A percentile compares a stretch with the other conserved stretches of the same genome.
phyloP scores from a whole-genome alignment of 2,888 invertebrate species.

The Torymus aiolomorphi region DNA sequence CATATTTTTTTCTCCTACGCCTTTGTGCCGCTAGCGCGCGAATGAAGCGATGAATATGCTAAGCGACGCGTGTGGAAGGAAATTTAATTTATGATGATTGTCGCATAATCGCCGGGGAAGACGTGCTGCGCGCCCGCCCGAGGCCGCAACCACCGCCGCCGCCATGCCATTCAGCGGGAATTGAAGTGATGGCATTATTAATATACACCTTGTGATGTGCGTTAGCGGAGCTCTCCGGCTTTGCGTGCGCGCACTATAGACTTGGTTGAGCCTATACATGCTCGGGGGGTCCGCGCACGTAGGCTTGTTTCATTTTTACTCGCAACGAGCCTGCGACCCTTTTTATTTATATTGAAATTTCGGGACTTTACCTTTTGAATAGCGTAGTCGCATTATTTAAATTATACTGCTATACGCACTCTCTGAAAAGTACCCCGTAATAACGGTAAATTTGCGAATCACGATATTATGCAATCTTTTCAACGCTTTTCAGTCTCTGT shows the following conservation, averaged over 20 bases:
- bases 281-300: too few relatives aligned
- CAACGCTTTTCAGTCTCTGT: too few relatives aligned
- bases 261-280: too few relatives aligned
- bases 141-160: too few relatives aligned
- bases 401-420: too few relatives aligned
- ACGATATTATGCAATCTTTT: too few relatives aligned
- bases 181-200: slow-evolving; percentile 34
- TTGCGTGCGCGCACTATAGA: too few relatives aligned
- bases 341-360: too few relatives aligned
- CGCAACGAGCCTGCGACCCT: not conserved
- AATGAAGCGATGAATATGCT: slow-evolving; percentile 33
- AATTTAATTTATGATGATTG: slow-evolving; percentile 53
- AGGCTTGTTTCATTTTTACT: not conserved
- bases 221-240: too few relatives aligned
- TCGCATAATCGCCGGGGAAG: slow-evolving; percentile 27
- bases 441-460: too few relatives aligned
- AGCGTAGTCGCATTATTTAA: not conserved
- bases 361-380: too few relatives aligned
- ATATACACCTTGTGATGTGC: not conserved
- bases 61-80: slow-evolving; percentile 41
- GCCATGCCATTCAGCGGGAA: slow-evolving; percentile 2
- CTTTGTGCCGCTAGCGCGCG: slow-evolving; percentile 21
- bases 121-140: not conserved
- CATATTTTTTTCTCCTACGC: not conserved
- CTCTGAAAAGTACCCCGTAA: too few relatives aligned